A percentile compares a stretch with the other conserved stretches of the same genome.
These are phyloP conservation scores for Oscheius sp. DNA, from an alignment of 2,888 invertebrate species.

Conservation along the genomic window DNA sequence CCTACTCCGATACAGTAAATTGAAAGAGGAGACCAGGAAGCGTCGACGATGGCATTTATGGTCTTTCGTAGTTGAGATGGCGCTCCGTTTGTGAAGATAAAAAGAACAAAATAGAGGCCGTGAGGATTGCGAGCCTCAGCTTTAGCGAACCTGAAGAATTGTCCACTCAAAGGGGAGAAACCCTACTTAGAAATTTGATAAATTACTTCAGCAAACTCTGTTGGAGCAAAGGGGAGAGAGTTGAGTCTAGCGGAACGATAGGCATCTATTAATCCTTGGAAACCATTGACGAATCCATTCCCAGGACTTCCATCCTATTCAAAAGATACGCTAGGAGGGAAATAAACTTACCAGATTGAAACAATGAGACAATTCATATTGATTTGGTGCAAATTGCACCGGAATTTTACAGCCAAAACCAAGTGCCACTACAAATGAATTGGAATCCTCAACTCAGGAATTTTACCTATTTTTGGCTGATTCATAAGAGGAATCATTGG, in stretches of 20 bases:
- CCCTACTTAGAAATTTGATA: conserved; percentile 73
- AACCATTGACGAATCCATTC: conserved; percentile 67
- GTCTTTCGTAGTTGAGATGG: conserved; percentile 45
- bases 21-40: conserved; percentile 60
- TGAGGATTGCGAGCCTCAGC: conserved; percentile 48
- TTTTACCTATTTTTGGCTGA: conserved; percentile 31
- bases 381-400: too few relatives aligned
- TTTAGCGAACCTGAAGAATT: conserved; percentile 59
- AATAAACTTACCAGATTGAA: conserved; percentile 59
- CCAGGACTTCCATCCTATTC: conserved; percentile 17
- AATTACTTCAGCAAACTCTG: conserved; percentile 76
- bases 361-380: conserved; percentile 39
- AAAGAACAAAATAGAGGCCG: conserved; percentile 57
- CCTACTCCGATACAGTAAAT: conserved; percentile 59
- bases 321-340: not conserved
- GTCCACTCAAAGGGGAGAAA: not conserved
- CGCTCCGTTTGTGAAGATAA: conserved; percentile 65
- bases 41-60: conserved; percentile 56
- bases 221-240: conserved; percentile 75
- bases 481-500: conserved; percentile 39
- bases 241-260: conserved; percentile 74
- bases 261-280: conserved; percentile 74
- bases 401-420: conserved; percentile 75
- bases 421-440: conserved; percentile 67
- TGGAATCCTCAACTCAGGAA: not conserved